Evolutionary conservation across 2,113 vertebrate species (phyloP).

Genomic region (Mohoua ochrocephala): DNA sequence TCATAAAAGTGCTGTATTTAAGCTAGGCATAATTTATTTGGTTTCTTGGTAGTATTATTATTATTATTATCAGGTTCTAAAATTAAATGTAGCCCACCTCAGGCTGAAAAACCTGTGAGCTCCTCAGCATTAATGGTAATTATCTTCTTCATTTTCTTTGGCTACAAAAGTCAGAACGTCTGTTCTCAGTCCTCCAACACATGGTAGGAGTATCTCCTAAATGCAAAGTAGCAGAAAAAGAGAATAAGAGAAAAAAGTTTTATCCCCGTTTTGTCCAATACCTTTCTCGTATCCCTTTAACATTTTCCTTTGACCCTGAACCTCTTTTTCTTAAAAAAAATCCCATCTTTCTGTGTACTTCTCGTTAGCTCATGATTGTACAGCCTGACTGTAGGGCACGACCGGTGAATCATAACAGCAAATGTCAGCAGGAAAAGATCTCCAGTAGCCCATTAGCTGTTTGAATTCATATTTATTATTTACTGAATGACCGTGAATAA

Average conservation of each 20-base stretch:
- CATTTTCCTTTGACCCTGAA: background rate
- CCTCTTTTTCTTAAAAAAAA: background rate
- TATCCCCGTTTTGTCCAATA: background rate
- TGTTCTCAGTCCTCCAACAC: background rate
- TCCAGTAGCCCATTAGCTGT: conserved; percentile 42
- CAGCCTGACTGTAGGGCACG: background rate
- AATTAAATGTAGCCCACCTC: background rate
- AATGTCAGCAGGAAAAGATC: conserved; percentile 50
- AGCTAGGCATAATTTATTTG: background rate
- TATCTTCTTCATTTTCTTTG: background rate
- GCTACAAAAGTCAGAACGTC: background rate
- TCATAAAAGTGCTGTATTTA: background rate
- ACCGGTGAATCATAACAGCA: conserved; percentile 28
- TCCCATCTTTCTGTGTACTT: background rate
- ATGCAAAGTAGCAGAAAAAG: background rate
- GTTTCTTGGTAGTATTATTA: background rate
- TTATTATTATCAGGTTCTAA: background rate
- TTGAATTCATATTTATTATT: conserved; percentile 46
- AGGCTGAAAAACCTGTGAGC: background rate
- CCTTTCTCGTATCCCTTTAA: background rate
- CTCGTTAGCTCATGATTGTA: background rate
- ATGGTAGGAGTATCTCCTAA: background rate
- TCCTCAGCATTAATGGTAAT: background rate
- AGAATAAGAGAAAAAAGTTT: background rate
- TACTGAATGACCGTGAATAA: conserved; percentile 40